Base-by-base conservation (phyloP, 2,113 vertebrate genomes). In the Anguilla rostrata region DNA sequence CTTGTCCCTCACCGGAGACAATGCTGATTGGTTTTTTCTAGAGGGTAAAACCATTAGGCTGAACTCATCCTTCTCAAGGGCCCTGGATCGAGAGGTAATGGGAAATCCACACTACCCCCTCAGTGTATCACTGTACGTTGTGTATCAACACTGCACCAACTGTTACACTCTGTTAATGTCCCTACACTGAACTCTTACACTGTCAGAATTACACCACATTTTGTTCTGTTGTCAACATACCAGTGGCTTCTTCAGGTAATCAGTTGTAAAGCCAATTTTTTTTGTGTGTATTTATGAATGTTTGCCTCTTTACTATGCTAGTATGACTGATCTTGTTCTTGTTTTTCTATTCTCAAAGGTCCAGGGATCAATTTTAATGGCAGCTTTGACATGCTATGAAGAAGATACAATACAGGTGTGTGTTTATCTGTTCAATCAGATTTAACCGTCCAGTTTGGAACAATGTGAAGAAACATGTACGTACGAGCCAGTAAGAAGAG, bases 21-120 rank as follows among this genome's bases (percentile, higher is more conserved):
- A 97, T 20, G 94, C 95, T 0, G 41, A 94, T 3, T 97, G 97
- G 97, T 96, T 98, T 91, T 96, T 94, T 90, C 87, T 97, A 90
- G 96, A 98, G 0, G 94, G 93, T 0, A 92, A 90, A 89, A 92
- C 91, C 60, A 90, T 98, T 41, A 92, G 95, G 71, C 92, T 98
- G 60, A 97, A 97, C 83, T 86, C 93, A 5, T 95, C 96, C 0
- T 87, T 91, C 0, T 94, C 93, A 40, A 91, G 90, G 60, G 84
- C 90, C 2, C 92, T 97, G 86, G 97, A 97, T 91, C 90, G 95
- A 2, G 97, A 97, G 96, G 97, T 97, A 94, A 88, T 22, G 82
- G 14, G 46, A 83, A 40, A n/a, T 63, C 39, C 14, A 5, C 16
- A 20, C 41, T 75, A 41, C 34, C 43, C 20, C 20, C 0, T 60